These are phyloP conservation scores for Leucoptera coffeella DNA, from an alignment of 2,888 invertebrate species.

Conservation along the genomic window DNA sequence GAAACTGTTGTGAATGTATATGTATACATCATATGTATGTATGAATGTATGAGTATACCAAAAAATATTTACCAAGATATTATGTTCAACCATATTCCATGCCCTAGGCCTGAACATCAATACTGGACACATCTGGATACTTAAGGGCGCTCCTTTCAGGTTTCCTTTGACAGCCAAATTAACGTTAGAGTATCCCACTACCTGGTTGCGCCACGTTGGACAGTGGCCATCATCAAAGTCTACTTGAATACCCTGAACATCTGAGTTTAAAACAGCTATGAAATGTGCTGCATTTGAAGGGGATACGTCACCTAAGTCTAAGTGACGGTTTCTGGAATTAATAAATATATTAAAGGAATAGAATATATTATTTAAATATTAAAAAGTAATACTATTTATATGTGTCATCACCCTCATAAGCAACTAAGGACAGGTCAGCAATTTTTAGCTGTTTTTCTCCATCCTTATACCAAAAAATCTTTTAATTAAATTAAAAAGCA, in stretches of 20 bases:
- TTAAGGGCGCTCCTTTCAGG: conserved; percentile 39
- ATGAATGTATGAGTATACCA: too few species aligned
- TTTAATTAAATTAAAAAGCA: background rate
- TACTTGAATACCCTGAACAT: conserved; percentile 57
- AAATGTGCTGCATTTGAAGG: conserved; percentile 56
- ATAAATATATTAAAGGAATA: background rate
- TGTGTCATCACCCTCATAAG: too few species aligned
- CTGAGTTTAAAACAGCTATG: conserved; percentile 41
- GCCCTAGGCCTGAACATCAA: conserved; percentile 65
- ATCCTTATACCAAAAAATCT: too few species aligned
- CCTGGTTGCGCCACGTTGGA: conserved; percentile 65
- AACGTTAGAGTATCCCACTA: conserved; percentile 57
- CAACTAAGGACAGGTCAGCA: too few species aligned
- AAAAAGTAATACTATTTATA: background rate
- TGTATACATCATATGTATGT: too few species aligned
- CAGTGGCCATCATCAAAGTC: conserved; percentile 71
- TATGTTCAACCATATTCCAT: conserved; percentile 68
- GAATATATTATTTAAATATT: background rate
- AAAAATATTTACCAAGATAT: conserved; percentile 37
- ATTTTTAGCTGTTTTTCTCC: too few species aligned
- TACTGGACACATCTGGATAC: conserved; percentile 49
- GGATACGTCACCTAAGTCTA: conserved; percentile 62
- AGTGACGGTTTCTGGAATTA: conserved; percentile 41
- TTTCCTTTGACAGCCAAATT: conserved; percentile 45
- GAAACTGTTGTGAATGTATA: too few species aligned